A percentile compares a stretch with the other conserved stretches of the same genome.
phyloP scores from a whole-genome alignment of 2,888 invertebrate species.

The Galerucella pusilla region DNA sequence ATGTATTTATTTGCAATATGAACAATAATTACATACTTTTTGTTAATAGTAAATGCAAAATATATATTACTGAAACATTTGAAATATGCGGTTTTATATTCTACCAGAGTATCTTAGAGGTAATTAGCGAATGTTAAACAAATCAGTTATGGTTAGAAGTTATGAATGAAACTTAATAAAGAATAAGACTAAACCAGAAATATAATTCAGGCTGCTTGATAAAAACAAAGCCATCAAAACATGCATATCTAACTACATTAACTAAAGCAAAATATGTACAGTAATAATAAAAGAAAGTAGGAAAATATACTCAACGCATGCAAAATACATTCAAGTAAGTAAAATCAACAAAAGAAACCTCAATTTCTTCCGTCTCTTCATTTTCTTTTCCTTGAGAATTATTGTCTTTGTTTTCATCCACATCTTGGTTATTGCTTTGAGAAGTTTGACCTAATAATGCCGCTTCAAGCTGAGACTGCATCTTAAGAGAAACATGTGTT shows the following conservation, averaged over 20 bases:
- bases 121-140: background rate
- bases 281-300: slow-evolving; percentile 37
- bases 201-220: background rate
- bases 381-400: slow-evolving; percentile 69
- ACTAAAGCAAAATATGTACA: slow-evolving; percentile 25
- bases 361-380: slow-evolving; percentile 70
- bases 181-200: background rate
- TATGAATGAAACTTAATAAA: background rate
- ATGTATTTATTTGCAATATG: no score
- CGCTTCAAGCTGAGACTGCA: slow-evolving; percentile 66
- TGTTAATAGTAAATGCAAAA: no score
- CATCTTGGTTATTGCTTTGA: slow-evolving; percentile 59
- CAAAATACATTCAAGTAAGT: slow-evolving; percentile 45
- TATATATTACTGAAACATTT: no score
- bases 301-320: slow-evolving; percentile 39
- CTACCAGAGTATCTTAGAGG: background rate
- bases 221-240: slow-evolving; percentile 5
- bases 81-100: no score
- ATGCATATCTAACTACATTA: slow-evolving; percentile 15
- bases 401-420: slow-evolving; percentile 57
- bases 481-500: slow-evolving; percentile 58
- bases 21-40: no score
- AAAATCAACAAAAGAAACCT: slow-evolving; percentile 65
- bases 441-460: slow-evolving; percentile 64
- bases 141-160: background rate